Conservation (phyloP, 2,797 vertebrate genomes). For the Parambassis ranga region DNA sequence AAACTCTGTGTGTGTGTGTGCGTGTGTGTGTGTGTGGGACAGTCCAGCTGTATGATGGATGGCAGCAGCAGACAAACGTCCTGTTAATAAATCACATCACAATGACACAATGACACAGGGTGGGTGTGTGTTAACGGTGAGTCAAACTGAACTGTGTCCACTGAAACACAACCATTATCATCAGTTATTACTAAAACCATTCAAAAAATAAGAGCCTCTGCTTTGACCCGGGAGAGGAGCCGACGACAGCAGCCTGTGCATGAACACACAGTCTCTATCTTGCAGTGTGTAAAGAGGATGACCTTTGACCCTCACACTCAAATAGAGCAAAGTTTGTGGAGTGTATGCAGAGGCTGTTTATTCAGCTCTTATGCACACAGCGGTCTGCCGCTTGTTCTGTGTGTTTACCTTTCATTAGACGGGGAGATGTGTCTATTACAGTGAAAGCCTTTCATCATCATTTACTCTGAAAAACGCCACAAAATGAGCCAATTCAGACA, state of each 20-base stretch:
- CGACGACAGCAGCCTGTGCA: background rate
- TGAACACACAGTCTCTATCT: constrained; percentile 23
- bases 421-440: constrained; percentile 48
- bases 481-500: too few species aligned
- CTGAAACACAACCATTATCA: constrained; percentile 21
- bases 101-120: constrained; percentile 33
- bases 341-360: constrained; percentile 55
- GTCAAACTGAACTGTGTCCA: background rate
- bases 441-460: background rate
- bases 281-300: constrained; percentile 38
- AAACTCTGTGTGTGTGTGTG: background rate
- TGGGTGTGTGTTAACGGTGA: too few species aligned
- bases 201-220: too few species aligned
- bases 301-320: constrained; percentile 58
- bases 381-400: constrained; percentile 26
- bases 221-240: background rate
- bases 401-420: constrained; percentile 69
- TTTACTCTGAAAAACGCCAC: too few species aligned
- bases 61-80: constrained; percentile 27
- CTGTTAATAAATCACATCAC: constrained; percentile 35
- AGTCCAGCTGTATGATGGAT: constrained; percentile 36
- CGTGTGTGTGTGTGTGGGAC: background rate
- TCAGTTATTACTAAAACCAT: too few species aligned
- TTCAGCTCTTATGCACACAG: constrained; percentile 58
- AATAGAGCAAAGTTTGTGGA: constrained; percentile 58